Evolutionary conservation across 1,140 invertebrate genomes (phyloP).

Genomic region (Trinorchestia longiramus): DNA sequence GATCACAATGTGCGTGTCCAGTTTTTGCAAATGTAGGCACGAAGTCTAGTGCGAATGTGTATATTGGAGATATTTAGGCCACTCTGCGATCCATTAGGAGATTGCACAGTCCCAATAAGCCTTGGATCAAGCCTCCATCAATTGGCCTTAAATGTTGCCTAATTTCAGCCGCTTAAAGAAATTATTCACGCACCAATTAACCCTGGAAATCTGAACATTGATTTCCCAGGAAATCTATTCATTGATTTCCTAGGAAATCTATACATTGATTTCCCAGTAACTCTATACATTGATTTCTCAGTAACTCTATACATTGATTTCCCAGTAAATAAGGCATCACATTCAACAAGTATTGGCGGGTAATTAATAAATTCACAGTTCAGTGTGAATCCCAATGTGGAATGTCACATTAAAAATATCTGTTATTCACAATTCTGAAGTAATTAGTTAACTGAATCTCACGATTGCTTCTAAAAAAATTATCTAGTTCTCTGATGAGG

Average conservation of each 20-base stretch:
- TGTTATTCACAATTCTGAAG: too few relatives aligned
- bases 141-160: conserved; percentile 42
- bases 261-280: too few relatives aligned
- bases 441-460: too few relatives aligned
- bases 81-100: conserved; percentile 28
- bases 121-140: conserved; percentile 42
- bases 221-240: not conserved
- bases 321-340: too few relatives aligned
- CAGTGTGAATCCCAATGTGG: too few relatives aligned
- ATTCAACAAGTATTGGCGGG: too few relatives aligned
- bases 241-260: not conserved
- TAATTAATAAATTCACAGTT: too few relatives aligned
- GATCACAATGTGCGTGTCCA: not conserved
- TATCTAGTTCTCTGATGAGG: too few relatives aligned
- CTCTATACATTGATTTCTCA: not conserved
- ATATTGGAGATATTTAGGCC: not conserved
- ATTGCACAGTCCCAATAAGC: conserved; percentile 10
- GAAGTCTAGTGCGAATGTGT: not conserved
- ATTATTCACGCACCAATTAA: conserved; percentile 25
- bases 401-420: too few relatives aligned
- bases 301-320: not conserved
- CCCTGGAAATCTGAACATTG: not conserved
- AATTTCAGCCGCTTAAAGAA: conserved; percentile 33
- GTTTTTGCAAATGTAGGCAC: not conserved
- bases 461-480: too few relatives aligned